These are phyloP conservation scores for Drosophila antonietae DNA, from an alignment of 2,888 invertebrate genomes.

Conservation along the genomic window DNA sequence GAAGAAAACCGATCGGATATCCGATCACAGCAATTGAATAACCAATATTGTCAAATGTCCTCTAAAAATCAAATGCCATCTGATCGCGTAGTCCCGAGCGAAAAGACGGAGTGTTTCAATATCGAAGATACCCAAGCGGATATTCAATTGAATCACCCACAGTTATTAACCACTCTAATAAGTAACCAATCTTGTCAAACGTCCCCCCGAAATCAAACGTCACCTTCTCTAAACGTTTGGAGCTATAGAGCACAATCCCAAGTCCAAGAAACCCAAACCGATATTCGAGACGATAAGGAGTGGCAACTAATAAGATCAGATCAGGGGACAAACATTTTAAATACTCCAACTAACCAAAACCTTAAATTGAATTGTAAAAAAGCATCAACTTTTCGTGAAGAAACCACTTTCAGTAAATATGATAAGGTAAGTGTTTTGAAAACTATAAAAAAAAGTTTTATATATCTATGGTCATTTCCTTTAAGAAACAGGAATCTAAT, in stretches of 20 bases:
- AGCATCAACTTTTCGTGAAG: background rate
- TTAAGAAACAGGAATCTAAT: background rate
- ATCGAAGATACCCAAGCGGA: background rate
- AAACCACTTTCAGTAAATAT: background rate
- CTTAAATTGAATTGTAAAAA: background rate
- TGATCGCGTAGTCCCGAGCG: too few relatives aligned
- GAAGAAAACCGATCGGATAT: background rate
- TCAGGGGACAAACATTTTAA: background rate
- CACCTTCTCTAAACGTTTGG: too few relatives aligned
- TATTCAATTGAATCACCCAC: background rate
- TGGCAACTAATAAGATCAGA: background rate
- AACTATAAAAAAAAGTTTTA: background rate
- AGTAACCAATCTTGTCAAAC: conserved; percentile 6
- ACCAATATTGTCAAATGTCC: background rate
- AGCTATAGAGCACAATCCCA: background rate
- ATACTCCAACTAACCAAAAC: background rate
- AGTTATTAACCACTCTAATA: background rate
- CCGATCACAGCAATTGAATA: background rate
- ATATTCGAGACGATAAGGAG: background rate
- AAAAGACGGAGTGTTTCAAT: background rate
- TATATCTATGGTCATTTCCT: background rate
- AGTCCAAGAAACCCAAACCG: background rate
- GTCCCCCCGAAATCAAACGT: background rate
- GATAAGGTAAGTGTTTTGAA: background rate
- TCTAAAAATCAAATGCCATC: background rate